phyloP scores from a whole-genome alignment of 2,888 invertebrate genomes.

The Drosophila falleni region DNA sequence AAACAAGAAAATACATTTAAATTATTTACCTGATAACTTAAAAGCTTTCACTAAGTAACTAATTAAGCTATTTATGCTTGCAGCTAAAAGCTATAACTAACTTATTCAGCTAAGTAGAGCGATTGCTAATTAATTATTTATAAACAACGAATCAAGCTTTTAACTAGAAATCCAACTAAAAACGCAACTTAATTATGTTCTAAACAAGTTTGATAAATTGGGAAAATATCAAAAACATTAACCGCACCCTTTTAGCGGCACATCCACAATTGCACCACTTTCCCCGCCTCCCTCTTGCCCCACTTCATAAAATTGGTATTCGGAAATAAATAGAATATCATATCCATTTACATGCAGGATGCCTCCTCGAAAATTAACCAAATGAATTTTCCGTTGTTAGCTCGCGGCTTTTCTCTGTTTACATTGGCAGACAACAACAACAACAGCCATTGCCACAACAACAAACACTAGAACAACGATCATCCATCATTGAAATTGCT shows the following conservation, averaged over 20 bases:
- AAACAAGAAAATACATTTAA: neutral
- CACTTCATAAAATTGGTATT: conserved; percentile 9
- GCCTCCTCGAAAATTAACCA: conserved; percentile 17
- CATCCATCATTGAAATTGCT: conserved; percentile 14
- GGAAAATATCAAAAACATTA: conserved; percentile 30
- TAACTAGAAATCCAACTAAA: neutral
- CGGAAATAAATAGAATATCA: conserved; percentile 16
- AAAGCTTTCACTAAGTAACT: conserved; percentile 3
- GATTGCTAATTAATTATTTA: conserved; percentile 16
- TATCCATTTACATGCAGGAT: conserved; percentile 14
- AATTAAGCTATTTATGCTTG: neutral
- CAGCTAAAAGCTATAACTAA: neutral
- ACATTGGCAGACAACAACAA: conserved; percentile 3
- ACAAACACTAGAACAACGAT: neutral
- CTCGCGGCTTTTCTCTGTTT: conserved; percentile 19
- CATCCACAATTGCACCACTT: neutral
- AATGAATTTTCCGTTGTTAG: conserved; percentile 11
- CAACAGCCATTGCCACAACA: conserved; percentile 9
- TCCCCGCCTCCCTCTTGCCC: neutral
- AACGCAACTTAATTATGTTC: conserved; percentile 2
- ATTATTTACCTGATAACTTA: neutral
- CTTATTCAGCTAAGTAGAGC: neutral
- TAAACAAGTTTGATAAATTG: conserved; percentile 2
- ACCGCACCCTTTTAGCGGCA: conserved; percentile 24
- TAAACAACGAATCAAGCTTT: neutral